Evolutionary conservation across 2,113 vertebrate species (phyloP).

Genomic region (Sander lucioperca): DNA sequence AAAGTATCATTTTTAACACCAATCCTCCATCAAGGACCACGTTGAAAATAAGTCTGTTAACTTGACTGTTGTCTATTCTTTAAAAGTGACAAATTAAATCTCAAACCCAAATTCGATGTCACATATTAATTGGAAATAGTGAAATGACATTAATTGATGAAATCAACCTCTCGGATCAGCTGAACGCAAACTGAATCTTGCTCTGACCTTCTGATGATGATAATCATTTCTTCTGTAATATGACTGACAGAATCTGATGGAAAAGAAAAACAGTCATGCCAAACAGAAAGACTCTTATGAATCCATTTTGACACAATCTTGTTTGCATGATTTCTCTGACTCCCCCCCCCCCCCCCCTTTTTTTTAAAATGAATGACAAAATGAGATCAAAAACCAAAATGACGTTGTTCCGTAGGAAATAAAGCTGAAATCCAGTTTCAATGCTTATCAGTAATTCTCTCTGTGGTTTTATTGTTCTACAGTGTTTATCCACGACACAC

Average conservation of each 20-base stretch:
- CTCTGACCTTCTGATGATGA: conserved; percentile 46
- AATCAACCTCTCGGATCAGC: background rate
- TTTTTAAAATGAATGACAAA: conserved; percentile 69
- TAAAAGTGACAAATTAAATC: background rate
- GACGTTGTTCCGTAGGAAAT: conserved; percentile 75
- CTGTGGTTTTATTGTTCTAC: background rate
- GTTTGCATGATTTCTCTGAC: conserved; percentile 80
- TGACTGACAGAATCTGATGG: background rate
- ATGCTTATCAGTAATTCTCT: conserved; percentile 26
- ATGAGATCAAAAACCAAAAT: conserved; percentile 60
- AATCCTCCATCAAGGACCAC: background rate
- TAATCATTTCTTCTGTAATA: conserved; percentile 67
- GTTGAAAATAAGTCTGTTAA: background rate
- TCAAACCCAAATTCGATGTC: background rate
- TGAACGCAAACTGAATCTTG: conserved; percentile 32
- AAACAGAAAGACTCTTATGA: conserved; percentile 42
- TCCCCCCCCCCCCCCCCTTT: conserved; percentile 17
- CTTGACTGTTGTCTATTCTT: background rate
- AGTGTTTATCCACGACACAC: background rate
- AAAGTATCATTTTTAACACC: no score
- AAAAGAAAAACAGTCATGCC: background rate
- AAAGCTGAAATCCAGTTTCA: conserved; percentile 70
- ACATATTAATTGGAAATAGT: background rate
- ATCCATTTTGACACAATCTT: conserved; percentile 49
- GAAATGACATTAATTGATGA: background rate